phyloP scores from a whole-genome alignment of 2,797 vertebrate species.

The Potorous gilbertii region DNA sequence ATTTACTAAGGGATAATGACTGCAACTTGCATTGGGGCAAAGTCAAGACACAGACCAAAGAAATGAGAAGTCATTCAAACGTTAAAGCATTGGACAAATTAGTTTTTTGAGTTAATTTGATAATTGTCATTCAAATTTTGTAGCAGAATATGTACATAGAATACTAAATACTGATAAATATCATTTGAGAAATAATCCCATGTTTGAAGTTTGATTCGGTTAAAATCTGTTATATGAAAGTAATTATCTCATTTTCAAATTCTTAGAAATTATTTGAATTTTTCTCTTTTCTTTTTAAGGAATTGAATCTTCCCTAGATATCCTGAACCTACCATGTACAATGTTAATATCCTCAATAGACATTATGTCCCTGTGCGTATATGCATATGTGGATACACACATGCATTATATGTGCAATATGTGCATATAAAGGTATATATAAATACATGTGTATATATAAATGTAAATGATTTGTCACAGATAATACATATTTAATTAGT shows the following conservation, averaged over 20 bases:
- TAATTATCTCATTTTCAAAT: conserved; percentile 10
- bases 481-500: neutral
- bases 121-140: neutral
- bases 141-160: neutral
- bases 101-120: neutral
- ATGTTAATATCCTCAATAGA: neutral
- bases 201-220: conserved; percentile 13
- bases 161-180: neutral
- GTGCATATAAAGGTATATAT: neutral
- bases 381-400: neutral
- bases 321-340: neutral
- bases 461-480: neutral
- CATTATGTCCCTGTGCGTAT: neutral
- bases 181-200: conserved; percentile 1
- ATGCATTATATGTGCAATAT: neutral
- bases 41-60: neutral
- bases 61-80: neutral
- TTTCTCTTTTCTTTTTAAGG: neutral
- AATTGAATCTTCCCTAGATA: neutral
- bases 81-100: neutral
- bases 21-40: neutral
- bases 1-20: neutral
- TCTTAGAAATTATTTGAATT: neutral
- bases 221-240: neutral
- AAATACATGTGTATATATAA: no score